Percentiles rank a stretch among this genome's conserved stretches.
Conservation (phyloP, 2,113 vertebrate species). For the Charadrius vociferus region DNA sequence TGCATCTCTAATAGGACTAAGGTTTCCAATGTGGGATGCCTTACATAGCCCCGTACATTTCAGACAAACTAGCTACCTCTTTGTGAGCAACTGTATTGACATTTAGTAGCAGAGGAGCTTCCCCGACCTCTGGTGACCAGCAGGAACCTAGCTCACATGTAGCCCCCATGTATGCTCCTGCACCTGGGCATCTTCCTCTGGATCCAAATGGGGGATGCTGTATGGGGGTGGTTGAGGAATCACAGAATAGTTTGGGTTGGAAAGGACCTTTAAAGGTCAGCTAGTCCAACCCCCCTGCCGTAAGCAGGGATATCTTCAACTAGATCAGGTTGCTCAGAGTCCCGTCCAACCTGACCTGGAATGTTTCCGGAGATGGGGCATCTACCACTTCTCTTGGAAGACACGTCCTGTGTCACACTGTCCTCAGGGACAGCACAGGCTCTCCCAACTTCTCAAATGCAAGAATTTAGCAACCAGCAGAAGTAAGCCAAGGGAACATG, state of each 20-base stretch:
- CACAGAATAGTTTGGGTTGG: not conserved
- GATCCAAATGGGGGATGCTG: not conserved
- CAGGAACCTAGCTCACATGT: not conserved
- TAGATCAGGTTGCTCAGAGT: not conserved
- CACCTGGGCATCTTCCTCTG: not conserved
- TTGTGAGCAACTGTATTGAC: fast-evolving
- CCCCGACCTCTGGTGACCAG: not conserved
- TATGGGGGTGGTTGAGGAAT: not conserved
- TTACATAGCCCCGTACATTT: not conserved
- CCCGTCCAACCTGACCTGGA: not conserved
- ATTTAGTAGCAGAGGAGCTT: not conserved
- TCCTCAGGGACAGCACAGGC: not conserved
- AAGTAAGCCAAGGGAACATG: not conserved
- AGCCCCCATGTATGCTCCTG: not conserved
- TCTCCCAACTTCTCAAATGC: not conserved
- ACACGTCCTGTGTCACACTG: not conserved
- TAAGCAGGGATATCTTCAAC: not conserved
- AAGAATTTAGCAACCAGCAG: not conserved
- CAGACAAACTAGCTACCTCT: not conserved
- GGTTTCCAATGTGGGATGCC: fast-evolving
- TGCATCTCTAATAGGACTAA: not conserved
- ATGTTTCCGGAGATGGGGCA: not conserved
- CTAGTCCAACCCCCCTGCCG: not conserved
- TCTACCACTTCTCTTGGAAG: not conserved
- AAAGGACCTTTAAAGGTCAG: not conserved